Conservation (phyloP, 2,888 invertebrate species). For the Monopis laevigella region DNA sequence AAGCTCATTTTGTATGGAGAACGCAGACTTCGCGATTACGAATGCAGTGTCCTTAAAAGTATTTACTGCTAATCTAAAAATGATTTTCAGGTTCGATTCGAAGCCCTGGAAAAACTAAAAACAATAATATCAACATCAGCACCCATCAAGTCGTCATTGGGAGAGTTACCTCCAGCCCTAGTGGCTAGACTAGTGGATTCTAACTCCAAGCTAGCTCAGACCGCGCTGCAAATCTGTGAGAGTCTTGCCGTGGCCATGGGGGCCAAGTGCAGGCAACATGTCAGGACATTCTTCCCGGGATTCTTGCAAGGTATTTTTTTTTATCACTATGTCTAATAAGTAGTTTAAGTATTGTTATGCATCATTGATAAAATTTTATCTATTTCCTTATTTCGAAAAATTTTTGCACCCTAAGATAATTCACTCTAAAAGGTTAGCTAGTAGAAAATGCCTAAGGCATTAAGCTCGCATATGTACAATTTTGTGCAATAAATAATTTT, state of each 20-base stretch:
- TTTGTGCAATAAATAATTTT: too few relatives aligned
- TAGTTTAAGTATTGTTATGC: too few relatives aligned
- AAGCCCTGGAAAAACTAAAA: slow-evolving; percentile 77
- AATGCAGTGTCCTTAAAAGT: too few relatives aligned
- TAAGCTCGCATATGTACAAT: too few relatives aligned
- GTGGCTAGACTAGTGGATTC: slow-evolving; percentile 84
- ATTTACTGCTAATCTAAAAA: too few relatives aligned
- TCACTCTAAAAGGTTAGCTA: neutral
- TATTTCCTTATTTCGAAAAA: too few relatives aligned
- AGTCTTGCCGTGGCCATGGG: slow-evolving; percentile 86
- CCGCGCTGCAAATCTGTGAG: slow-evolving; percentile 85
- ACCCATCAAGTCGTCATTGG: slow-evolving; percentile 83
- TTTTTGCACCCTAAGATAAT: neutral
- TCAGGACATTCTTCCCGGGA: slow-evolving; percentile 84
- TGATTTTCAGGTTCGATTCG: slow-evolving; percentile 71
- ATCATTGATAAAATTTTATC: too few relatives aligned
- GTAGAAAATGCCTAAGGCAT: too few relatives aligned
- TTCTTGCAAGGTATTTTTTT: slow-evolving; percentile 78
- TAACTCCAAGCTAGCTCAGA: slow-evolving; percentile 90
- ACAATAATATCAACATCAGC: slow-evolving; percentile 78
- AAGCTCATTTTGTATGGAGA: too few relatives aligned
- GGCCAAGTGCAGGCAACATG: slow-evolving; percentile 78
- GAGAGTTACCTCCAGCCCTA: slow-evolving; percentile 84
- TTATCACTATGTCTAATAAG: neutral
- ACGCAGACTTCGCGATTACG: too few relatives aligned